phyloP scores from a whole-genome alignment of 2,888 invertebrate genomes.

The Nipponacmea schrenckii region DNA sequence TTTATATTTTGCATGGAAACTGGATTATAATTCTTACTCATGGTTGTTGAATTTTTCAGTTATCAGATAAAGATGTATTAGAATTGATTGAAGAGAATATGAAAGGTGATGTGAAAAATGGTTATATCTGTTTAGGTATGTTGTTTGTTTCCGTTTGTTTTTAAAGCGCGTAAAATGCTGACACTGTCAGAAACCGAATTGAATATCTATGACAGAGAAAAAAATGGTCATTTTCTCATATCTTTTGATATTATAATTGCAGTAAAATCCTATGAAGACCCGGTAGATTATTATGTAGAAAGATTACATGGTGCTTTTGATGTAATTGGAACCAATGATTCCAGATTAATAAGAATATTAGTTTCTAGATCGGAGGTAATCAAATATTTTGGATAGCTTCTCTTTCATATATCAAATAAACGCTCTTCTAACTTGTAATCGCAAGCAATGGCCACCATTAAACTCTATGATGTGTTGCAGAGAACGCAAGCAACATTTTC shows the following conservation, averaged over 20 bases:
- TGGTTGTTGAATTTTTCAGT: conserved; percentile 31
- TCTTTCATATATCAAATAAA: too few relatives aligned
- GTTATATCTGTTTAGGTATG: conserved; percentile 50
- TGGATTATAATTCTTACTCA: too few relatives aligned
- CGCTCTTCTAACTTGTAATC: too few relatives aligned
- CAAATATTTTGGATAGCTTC: neutral
- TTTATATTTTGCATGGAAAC: too few relatives aligned
- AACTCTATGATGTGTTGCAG: too few relatives aligned
- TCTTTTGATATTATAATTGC: conserved; percentile 10
- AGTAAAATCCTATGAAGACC: conserved; percentile 47
- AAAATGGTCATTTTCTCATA: too few relatives aligned
- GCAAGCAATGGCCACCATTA: too few relatives aligned
- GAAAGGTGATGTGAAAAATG: conserved; percentile 48
- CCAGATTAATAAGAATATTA: conserved; percentile 40
- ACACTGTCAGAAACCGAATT: too few relatives aligned
- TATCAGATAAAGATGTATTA: conserved; percentile 49
- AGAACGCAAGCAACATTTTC: too few relatives aligned
- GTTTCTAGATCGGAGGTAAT: conserved; percentile 52
- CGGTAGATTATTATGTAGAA: conserved; percentile 41
- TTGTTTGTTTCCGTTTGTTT: neutral
- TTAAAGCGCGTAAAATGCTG: too few relatives aligned
- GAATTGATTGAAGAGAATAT: conserved; percentile 44
- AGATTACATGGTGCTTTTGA: conserved; percentile 40
- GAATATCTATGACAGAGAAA: too few relatives aligned
- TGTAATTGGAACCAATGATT: conserved; percentile 45